phyloP scores from a whole-genome alignment of 2,113 vertebrate species.

The Physeter macrocephalus region DNA sequence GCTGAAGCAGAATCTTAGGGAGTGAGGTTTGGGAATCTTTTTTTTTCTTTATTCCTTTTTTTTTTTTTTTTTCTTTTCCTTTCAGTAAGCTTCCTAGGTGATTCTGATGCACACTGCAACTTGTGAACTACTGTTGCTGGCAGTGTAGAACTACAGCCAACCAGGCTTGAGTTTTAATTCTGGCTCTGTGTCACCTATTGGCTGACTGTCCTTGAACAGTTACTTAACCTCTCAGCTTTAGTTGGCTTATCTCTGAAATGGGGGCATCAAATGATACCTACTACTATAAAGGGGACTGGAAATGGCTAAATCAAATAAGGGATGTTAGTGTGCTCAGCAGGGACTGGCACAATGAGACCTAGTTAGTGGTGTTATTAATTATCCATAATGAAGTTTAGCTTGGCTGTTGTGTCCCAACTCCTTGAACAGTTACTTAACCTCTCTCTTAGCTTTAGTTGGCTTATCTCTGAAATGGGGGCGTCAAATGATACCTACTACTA shows the following conservation, averaged over 20 bases:
- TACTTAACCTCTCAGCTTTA: background rate
- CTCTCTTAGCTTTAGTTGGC: background rate
- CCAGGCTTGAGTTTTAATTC: background rate
- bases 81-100: background rate
- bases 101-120: background rate
- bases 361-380: background rate
- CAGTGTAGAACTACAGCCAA: background rate
- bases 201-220: background rate
- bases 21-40: background rate
- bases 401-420: background rate
- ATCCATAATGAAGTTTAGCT: background rate
- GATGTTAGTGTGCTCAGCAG: background rate
- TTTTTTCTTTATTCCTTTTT: background rate
- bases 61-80: background rate
- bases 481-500: background rate
- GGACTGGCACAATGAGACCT: background rate
- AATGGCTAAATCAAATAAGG: background rate
- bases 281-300: background rate
- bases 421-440: too few species aligned
- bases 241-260: slow-evolving; percentile 20
- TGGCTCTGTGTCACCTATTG: background rate
- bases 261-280: background rate
- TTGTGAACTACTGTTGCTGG: background rate
- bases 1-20: background rate
- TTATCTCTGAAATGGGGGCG: background rate